Evolutionary conservation across 1,140 invertebrate genomes (phyloP), one percentile per base, ranked within the genome.

Genomic region (Bombus waltoni): DNA sequence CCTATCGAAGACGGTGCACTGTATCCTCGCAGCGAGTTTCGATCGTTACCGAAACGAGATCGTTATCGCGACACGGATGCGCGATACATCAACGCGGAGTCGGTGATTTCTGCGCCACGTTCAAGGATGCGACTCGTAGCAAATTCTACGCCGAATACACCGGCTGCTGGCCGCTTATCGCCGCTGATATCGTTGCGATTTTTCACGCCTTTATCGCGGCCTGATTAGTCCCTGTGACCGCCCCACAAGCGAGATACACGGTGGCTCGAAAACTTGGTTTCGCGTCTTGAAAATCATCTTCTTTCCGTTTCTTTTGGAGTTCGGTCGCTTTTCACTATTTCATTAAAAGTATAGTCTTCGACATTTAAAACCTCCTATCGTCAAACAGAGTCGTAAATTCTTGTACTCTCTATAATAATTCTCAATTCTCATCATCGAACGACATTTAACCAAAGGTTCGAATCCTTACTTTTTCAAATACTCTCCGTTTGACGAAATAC

Each of bases 51-150:
- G 85, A 90, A 87, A 90, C 75, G 70, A 94, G 94, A 94, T 94
- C 90, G 86, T 90, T 94, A 94, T 94, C 94, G 85, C 88, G 88
- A 92, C 91, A 92, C 92, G 91, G 91, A 94, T 93, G 91, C 92
- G 92, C 92, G 92, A 93, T 94, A 93, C 89, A 93, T 94, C 94
- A 93, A 88, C 75, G 70, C 35, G 62, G 74, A 22, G 18, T 40
- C 59, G 74, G 22, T 80, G 88, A 90, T 89, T 85, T 87, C 89
- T 78, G 75, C 89, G 66, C 76, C 82, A 90, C 79, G 88, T 90
- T 90, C 88, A 88, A 90, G 88, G 89, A 82, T 90, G 83, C 72
- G 70, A 59, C 53, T 83, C 32, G 70, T 42, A 59, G 88, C 86
- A 65, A 83, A 89, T 83, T 85, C 71, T 59, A 40, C 65, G 82